phyloP scores from a whole-genome alignment of 2,797 vertebrate species.

The Tokudaia tokunoshimensis region DNA sequence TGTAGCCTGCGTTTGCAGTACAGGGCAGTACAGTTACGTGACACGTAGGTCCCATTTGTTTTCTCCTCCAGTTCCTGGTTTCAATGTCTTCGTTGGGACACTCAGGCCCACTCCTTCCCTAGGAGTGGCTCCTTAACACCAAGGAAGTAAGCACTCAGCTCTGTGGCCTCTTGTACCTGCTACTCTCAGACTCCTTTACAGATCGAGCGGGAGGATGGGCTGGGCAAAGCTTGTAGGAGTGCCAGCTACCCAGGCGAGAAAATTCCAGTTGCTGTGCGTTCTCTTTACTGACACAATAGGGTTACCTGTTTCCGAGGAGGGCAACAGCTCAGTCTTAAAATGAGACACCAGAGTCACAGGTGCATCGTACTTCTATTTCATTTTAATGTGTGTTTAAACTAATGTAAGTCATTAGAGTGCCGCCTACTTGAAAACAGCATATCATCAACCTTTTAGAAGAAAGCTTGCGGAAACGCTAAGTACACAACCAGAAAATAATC shows the following conservation, averaged over 20 bases:
- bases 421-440: background rate
- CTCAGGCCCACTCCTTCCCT: background rate
- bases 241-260: slow-evolving; percentile 1
- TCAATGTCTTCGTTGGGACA: rapidly evolving
- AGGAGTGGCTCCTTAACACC: background rate
- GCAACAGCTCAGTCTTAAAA: background rate
- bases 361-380: background rate
- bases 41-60: no score
- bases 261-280: background rate
- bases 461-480: background rate
- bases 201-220: background rate
- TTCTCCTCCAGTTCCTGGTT: background rate
- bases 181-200: background rate
- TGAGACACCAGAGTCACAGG: background rate
- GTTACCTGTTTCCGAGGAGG: background rate
- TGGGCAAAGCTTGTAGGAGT: slow-evolving; percentile 43
- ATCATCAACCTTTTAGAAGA: background rate
- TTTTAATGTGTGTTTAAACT: background rate
- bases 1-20: rapidly evolving
- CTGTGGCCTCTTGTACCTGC: background rate
- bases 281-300: slow-evolving; percentile 46
- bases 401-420: background rate
- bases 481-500: background rate
- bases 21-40: rapidly evolving
- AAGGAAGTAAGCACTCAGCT: background rate